Conservation (phyloP, 1,140 invertebrate species). For the Drosophila setifemur region DNA sequence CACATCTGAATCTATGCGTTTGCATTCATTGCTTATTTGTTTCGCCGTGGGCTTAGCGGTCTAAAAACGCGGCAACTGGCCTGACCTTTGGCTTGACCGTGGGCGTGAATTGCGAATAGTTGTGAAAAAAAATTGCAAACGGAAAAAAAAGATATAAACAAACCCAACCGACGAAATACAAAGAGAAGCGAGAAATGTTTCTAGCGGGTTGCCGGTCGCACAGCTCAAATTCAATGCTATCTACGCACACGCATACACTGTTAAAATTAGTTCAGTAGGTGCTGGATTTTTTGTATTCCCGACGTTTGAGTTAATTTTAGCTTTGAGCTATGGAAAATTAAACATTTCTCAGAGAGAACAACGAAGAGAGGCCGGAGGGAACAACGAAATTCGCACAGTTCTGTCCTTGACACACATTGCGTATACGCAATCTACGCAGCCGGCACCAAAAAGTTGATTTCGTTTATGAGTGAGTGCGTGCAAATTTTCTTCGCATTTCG, state of each 20-base stretch:
- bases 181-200: slow-evolving; percentile 39
- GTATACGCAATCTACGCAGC: slow-evolving; percentile 78
- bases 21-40: slow-evolving; percentile 44
- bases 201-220: slow-evolving; percentile 49
- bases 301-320: slow-evolving; percentile 65
- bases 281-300: slow-evolving; percentile 15
- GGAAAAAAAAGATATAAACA: slow-evolving; percentile 3
- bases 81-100: slow-evolving; percentile 76
- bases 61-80: background rate
- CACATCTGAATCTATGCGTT: no score
- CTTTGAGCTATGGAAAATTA: slow-evolving; percentile 38
- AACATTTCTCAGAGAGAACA: slow-evolving; percentile 46
- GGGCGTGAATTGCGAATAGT: slow-evolving; percentile 67
- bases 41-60: slow-evolving; percentile 22
- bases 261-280: slow-evolving; percentile 76
- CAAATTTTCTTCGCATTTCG: slow-evolving; percentile 31
- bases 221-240: slow-evolving; percentile 74
- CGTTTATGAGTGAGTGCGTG: slow-evolving; percentile 61
- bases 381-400: slow-evolving; percentile 78
- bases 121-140: slow-evolving; percentile 46
- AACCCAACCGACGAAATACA: background rate
- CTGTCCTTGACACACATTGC: slow-evolving; percentile 82
- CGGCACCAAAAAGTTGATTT: slow-evolving; percentile 27
- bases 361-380: slow-evolving; percentile 4
- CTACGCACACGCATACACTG: slow-evolving; percentile 47